Percentiles rank a stretch among this genome's conserved stretches.
These are phyloP conservation scores for Helogale parvula DNA, from an alignment of 2,113 vertebrate species.

Conservation along the genomic window DNA sequence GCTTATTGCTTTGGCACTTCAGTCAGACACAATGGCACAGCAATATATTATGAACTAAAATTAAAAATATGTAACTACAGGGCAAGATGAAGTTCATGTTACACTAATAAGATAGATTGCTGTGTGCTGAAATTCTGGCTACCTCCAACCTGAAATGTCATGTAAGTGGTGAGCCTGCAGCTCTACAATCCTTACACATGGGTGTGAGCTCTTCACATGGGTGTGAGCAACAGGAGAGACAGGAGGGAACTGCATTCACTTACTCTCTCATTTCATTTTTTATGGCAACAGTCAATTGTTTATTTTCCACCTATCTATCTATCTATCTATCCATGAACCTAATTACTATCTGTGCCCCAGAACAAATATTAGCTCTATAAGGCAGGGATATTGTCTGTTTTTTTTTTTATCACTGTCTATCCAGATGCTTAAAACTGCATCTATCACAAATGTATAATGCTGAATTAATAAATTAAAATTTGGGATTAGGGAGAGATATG, in stretches of 20 bases:
- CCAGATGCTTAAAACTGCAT: background rate
- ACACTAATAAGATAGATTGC: background rate
- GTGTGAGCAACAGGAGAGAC: background rate
- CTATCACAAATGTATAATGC: background rate
- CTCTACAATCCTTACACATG: background rate
- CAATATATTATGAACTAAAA: background rate
- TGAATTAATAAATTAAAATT: slow-evolving; percentile 11
- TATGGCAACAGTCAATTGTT: background rate
- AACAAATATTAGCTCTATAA: background rate
- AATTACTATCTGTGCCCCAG: background rate
- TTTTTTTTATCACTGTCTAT: background rate
- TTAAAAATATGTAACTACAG: background rate
- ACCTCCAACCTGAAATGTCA: background rate
- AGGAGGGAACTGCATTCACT: background rate
- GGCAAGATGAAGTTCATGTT: background rate
- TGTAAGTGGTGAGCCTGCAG: background rate
- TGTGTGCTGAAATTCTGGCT: background rate
- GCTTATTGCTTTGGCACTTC: background rate
- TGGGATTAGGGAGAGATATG: background rate
- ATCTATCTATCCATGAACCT: background rate
- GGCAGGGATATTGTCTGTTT: background rate
- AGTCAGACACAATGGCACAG: background rate
- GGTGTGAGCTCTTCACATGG: background rate
- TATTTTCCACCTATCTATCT: background rate
- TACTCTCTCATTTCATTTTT: background rate